Percentiles rank a stretch among this genome's conserved stretches.
These are phyloP conservation scores for Anarrhichthys ocellatus DNA, from an alignment of 2,113 vertebrate species.

Conservation along the genomic window DNA sequence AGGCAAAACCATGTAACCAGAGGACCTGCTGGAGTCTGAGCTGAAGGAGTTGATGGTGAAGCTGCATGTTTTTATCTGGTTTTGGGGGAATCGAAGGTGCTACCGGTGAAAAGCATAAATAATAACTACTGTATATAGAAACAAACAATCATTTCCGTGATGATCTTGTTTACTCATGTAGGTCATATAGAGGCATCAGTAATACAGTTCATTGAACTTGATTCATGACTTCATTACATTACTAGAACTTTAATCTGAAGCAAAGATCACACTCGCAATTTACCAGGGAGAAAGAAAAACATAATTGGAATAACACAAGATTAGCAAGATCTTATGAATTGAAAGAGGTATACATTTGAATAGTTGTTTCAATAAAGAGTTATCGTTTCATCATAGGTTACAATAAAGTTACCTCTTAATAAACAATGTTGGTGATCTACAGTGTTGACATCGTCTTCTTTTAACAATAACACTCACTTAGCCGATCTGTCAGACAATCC, in stretches of 20 bases:
- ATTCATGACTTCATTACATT: no score
- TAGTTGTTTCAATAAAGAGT: neutral
- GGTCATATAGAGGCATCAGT: neutral
- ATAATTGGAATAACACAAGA: neutral
- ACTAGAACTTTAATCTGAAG: no score
- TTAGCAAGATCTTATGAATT: neutral
- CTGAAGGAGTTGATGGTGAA: no score
- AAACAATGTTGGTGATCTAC: neutral
- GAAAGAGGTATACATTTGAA: neutral
- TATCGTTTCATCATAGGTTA: no score
- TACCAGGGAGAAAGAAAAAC: no score
- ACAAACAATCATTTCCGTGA: neutral
- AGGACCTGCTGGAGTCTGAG: neutral
- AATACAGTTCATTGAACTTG: neutral
- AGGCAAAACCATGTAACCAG: neutral
- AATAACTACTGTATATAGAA: neutral
- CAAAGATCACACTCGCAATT: no score
- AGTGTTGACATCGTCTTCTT: no score
- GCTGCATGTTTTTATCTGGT: no score
- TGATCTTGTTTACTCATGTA: neutral
- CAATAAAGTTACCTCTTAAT: neutral
- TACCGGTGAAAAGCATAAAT: no score
- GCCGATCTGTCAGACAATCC: no score
- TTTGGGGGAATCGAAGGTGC: neutral
- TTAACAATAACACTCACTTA: no score